These are phyloP conservation scores for Eurystomus glaucurus DNA, from an alignment of 2,797 vertebrate species.

Conservation along the genomic window DNA sequence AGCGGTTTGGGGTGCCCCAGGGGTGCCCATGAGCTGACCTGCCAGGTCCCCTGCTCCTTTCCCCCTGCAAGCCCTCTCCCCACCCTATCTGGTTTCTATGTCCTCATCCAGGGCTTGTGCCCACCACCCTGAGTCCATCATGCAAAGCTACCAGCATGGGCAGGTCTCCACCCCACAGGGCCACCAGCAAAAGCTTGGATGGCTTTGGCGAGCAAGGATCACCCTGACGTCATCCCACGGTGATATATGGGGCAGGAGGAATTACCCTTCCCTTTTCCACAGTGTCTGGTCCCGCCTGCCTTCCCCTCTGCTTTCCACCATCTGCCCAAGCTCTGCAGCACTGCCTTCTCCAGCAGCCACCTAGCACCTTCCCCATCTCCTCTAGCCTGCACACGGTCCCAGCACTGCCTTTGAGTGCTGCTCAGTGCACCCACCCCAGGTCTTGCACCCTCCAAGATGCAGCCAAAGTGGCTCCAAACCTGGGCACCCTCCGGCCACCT, in stretches of 20 bases:
- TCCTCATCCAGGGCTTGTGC: background rate
- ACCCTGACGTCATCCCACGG: background rate
- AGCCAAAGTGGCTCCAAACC: background rate
- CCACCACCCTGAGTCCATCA: background rate
- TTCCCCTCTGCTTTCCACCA: background rate
- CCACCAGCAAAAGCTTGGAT: background rate
- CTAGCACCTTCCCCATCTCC: background rate
- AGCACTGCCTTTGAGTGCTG: background rate
- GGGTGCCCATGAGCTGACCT: accelerated
- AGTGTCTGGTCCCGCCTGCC: accelerated
- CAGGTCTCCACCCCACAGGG: background rate
- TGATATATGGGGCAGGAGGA: accelerated
- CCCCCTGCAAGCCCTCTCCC: background rate
- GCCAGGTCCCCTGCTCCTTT: background rate
- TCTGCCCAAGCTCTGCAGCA: background rate
- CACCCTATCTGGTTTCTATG: background rate
- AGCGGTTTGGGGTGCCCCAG: background rate
- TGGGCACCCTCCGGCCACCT: background rate
- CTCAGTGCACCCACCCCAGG: accelerated
- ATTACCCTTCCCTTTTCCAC: background rate
- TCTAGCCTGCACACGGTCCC: background rate
- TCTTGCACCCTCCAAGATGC: background rate
- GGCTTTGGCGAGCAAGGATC: background rate
- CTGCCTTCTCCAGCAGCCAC: background rate
- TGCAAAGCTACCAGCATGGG: background rate